Base-by-base conservation (phyloP, 2,888 invertebrate species). In the Schizotus pectinicornis region DNA sequence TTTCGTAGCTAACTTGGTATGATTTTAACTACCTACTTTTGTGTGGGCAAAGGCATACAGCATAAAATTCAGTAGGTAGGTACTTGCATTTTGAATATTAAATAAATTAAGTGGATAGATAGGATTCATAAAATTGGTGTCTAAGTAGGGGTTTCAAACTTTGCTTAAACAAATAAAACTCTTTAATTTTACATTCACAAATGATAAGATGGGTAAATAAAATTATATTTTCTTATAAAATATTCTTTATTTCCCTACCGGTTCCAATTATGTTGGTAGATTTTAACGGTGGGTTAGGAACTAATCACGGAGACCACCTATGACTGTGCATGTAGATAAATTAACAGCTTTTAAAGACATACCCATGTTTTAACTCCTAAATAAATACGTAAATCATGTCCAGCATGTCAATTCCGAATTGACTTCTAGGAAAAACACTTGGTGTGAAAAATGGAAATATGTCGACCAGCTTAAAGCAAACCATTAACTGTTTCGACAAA, bases 401-500 rank as follows among this genome's bases (percentile, higher is more conserved):
- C 30, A 43, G 11, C 38, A 31, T 60, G 56, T 60, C 56, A 60
- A 41, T 46, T 52, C 45, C 46, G 39, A 56, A 49, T 53, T 67
- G 65, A 68, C 68, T 74, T 74, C 74, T 71, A 50, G 67, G 74
- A 75, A 74, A 65, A 62, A 53, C 56, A 59, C 57, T 60, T 70
- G 71, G 75, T 74, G 75, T 74, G 75, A 75, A 75, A 71, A 72
- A 72, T 56, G 68, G 64, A 69, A 67, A 67, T 62, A 64, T 63
- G 63, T 65, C 67, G 66, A 66, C 60, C 56, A 64, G 61, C 65
- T 64, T 70, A 69, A 72, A 72, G 70, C 71, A 73, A 71, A 67
- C 68, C 63, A 70, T 73, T 71, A 70, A 71, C 70, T 70, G 64
- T 68, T 70, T 70, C 61, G 63, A 68, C 71, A 74, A 73, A 74